Evolutionary conservation across 2,888 invertebrate species (phyloP).

Genomic region (Orthosia cruda): DNA sequence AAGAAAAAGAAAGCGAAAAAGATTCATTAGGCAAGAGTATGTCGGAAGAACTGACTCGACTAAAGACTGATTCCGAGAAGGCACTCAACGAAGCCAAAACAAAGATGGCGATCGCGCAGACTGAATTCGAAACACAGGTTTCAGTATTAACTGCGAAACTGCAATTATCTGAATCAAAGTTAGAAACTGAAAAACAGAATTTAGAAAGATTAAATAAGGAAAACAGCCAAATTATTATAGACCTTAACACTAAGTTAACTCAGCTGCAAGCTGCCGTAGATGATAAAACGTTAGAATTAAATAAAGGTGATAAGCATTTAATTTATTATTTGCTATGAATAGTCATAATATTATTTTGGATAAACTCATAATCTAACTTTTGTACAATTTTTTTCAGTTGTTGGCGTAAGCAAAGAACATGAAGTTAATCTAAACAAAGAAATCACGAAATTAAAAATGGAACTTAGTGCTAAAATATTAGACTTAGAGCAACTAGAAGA

Average conservation of each 20-base stretch:
- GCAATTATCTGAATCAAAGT: constrained; percentile 90
- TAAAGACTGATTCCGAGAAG: constrained; percentile 90
- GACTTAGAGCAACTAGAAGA: constrained; percentile 91
- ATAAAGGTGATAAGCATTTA: constrained; percentile 82
- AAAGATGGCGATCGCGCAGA: constrained; percentile 93
- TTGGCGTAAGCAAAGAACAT: constrained; percentile 88
- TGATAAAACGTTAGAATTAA: constrained; percentile 89
- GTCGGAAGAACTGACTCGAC: constrained; percentile 87
- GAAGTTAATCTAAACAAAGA: constrained; percentile 90
- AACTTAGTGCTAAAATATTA: constrained; percentile 90
- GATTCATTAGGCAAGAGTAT: constrained; percentile 89
- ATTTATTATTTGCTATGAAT: not conserved
- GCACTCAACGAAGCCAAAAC: constrained; percentile 90
- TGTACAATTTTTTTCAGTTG: constrained; percentile 80
- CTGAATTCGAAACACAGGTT: constrained; percentile 92
- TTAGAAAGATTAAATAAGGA: constrained; percentile 88
- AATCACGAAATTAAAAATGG: constrained; percentile 90
- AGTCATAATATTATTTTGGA: too few species aligned
- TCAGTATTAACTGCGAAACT: constrained; percentile 90
- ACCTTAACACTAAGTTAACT: constrained; percentile 87
- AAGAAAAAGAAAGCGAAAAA: constrained; percentile 90
- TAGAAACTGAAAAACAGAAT: constrained; percentile 88
- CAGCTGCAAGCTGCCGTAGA: constrained; percentile 90
- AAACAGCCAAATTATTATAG: constrained; percentile 88
- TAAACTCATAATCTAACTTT: not conserved